Evolutionary conservation across 2,113 vertebrate genomes (phyloP), one percentile per base, ranked within the genome.

Genomic region (Cyphomyrus plagiostoma): DNA sequence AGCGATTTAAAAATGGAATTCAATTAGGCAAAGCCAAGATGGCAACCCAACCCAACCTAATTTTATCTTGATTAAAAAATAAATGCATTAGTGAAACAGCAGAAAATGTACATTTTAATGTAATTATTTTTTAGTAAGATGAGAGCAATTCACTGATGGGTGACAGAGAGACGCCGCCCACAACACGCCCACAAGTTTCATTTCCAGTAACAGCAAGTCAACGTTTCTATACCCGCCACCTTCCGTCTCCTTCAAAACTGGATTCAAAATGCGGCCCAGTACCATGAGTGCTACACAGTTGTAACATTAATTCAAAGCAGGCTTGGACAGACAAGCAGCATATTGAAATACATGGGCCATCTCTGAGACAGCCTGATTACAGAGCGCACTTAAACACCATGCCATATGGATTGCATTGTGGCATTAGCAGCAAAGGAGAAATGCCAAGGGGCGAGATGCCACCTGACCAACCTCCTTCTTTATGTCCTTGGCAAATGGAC

Each of bases 41-140:
- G 35, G 74, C 30, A 42, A 42, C 74, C 74, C 26, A 39, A 39
- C 70, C 70, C 74, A 80, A 42, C 35, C 26, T 26, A 70, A 80
- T 80, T 80, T 80, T 19, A 80, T 19, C 74, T 17, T 42, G 74
- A 80, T 80, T 80, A 80, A 80, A 80, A 80, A 80, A 80, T 80
- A 80, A 80, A 35, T 19, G 13, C 74, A 80, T 42, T 80, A 80
- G 74, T 80, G 35, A 80, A 80, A 80, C 17, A 80, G 74, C 74
- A 80, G 62, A 70, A 70, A 11, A 30, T 70, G 62, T 70, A 70
- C 62, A 13, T 70, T 30, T 70, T 70, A 70, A 70, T 70, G 62
- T 30, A 70, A 70, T 70, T 70, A 70, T 70, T 66, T 66, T 66
- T 30, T 26, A n/a, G 62, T 30, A 70, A 70, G 26, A 26, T 70